A percentile compares a stretch with the other conserved stretches of the same genome.
These are phyloP conservation scores for Syrista parreyssii DNA, from an alignment of 2,888 invertebrate species.

Conservation along the genomic window DNA sequence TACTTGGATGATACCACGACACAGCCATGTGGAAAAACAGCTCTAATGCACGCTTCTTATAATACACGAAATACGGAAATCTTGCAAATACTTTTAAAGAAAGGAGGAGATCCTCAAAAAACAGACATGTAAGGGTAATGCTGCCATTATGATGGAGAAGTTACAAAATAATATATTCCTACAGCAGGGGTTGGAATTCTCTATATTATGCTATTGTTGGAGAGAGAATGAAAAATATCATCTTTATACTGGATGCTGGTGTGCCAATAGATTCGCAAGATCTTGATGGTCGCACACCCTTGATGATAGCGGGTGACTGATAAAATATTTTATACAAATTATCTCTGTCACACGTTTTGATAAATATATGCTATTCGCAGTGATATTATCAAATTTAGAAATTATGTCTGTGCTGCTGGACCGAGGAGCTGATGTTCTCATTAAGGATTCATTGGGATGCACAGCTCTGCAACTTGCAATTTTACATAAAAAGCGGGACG, in stretches of 20 bases:
- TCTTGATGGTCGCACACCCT: constrained; percentile 34
- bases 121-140: constrained; percentile 34
- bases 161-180: background rate
- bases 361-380: constrained; percentile 24
- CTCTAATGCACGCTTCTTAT: constrained; percentile 43
- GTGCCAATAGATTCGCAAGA: constrained; percentile 29
- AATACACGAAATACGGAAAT: constrained; percentile 33
- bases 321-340: background rate
- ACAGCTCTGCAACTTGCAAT: constrained; percentile 40
- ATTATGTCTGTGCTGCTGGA: constrained; percentile 32
- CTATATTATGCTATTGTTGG: constrained; percentile 42
- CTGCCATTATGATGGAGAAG: background rate
- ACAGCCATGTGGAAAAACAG: constrained; percentile 39
- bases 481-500: constrained; percentile 36
- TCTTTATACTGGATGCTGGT: constrained; percentile 29
- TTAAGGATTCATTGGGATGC: constrained; percentile 28
- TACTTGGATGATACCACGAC: constrained; percentile 32
- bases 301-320: constrained; percentile 41
- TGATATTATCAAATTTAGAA: constrained; percentile 34
- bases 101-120: constrained; percentile 33
- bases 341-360: background rate
- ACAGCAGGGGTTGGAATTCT: constrained; percentile 42
- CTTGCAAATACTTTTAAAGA: constrained; percentile 33
- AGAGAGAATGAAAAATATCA: constrained; percentile 32
- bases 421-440: constrained; percentile 27